Evolutionary conservation across 2,797 vertebrate genomes (phyloP).

Genomic region (Lepus townsendii): DNA sequence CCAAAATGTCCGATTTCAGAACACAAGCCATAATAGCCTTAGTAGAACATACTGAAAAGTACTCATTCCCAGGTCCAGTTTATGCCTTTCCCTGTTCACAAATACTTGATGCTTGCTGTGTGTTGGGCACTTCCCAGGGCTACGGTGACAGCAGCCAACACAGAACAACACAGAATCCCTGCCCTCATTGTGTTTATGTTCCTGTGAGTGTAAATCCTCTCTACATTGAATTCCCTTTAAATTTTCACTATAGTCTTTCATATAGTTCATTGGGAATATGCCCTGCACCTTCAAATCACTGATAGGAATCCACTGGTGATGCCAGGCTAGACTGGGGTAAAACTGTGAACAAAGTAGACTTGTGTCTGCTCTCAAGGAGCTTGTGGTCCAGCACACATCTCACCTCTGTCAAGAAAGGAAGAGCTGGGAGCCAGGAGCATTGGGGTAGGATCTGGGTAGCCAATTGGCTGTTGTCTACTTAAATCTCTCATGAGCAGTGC

Average conservation of each 20-base stretch:
- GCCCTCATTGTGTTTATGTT: slow-evolving; percentile 20
- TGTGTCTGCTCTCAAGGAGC: not conserved
- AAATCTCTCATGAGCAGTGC: not conserved
- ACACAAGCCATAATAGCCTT: not conserved
- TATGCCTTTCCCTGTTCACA: slow-evolving; percentile 9
- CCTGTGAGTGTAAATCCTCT: not conserved
- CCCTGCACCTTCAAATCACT: not conserved
- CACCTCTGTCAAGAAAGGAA: not conserved
- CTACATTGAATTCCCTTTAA: slow-evolving; percentile 7
- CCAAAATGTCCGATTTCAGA: slow-evolving; percentile 3
- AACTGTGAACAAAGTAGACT: not conserved
- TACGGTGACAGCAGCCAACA: not conserved
- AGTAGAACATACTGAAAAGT: not conserved
- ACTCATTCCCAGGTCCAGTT: not conserved
- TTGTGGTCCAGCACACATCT: not conserved
- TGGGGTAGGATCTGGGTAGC: not conserved
- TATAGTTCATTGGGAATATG: slow-evolving; percentile 11
- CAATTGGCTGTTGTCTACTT: not conserved
- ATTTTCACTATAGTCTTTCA: not conserved
- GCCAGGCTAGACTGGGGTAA: not conserved
- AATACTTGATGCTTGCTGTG: not conserved
- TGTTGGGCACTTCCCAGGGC: not conserved
- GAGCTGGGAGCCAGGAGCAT: not conserved
- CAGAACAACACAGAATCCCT: slow-evolving; percentile 15
- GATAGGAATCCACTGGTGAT: not conserved